A percentile compares a stretch with the other conserved stretches of the same genome.
These are phyloP conservation scores for Lysiphlebus fabarum DNA, from an alignment of 1,140 invertebrate genomes.

Conservation along the genomic window DNA sequence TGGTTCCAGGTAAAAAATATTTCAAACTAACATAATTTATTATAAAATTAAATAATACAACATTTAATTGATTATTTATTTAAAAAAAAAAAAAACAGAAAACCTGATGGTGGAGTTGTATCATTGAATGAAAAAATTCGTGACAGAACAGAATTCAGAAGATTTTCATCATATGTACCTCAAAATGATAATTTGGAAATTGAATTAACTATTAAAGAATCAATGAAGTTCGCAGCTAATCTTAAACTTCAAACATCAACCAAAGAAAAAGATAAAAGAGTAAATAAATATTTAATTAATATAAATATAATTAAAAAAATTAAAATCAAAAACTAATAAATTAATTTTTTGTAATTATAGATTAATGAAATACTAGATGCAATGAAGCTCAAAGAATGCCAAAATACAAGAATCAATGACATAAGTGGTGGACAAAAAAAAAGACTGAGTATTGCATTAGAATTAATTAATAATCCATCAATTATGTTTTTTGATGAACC, in stretches of 20 bases:
- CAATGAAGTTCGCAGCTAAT: conserved; percentile 82
- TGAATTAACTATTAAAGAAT: conserved; percentile 79
- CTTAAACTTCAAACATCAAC: conserved; percentile 72
- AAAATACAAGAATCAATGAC: conserved; percentile 66
- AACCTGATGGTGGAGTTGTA: conserved; percentile 56
- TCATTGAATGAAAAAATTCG: conserved; percentile 68
- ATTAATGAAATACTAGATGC: conserved; percentile 70
- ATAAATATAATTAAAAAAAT: not conserved
- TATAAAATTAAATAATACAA: not conserved
- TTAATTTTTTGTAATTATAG: conserved; percentile 44
- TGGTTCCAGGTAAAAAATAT: conserved; percentile 65
- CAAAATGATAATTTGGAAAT: conserved; percentile 84
- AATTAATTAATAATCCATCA: conserved; percentile 82
- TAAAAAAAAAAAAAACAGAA: conserved; percentile 43
- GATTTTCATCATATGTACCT: conserved; percentile 86
- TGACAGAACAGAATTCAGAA: conserved; percentile 73
- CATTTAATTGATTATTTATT: not conserved
- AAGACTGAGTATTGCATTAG: conserved; percentile 82
- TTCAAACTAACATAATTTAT: no score
- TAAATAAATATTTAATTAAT: conserved; percentile 49
- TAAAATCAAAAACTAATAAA: not conserved
- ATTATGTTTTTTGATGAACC: conserved; percentile 92
- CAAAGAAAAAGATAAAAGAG: conserved; percentile 65
- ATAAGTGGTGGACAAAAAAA: conserved; percentile 87
- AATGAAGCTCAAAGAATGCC: conserved; percentile 64